Evolutionary conservation across 2,113 vertebrate species (phyloP).

Genomic region (Callipepla californica): DNA sequence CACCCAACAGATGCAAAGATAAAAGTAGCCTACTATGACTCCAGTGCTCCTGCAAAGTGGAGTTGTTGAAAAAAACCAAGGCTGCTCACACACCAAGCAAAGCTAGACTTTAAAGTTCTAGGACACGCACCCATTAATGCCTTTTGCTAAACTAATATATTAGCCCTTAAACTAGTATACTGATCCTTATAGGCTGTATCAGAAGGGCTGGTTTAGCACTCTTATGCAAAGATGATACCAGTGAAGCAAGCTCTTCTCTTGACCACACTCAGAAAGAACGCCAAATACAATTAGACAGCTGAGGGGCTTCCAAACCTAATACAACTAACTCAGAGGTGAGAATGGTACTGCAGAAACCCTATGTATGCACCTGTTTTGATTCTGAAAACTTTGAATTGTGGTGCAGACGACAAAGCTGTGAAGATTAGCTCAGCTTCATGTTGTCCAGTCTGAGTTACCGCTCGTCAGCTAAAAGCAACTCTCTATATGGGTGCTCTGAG

Average conservation of each 20-base stretch:
- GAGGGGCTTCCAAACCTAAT: not conserved
- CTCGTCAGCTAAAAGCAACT: not conserved
- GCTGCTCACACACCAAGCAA: no score
- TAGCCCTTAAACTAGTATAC: no score
- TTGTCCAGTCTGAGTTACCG: not conserved
- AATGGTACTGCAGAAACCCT: not conserved
- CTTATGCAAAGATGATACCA: not conserved
- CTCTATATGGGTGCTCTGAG: rapidly evolving
- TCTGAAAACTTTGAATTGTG: not conserved
- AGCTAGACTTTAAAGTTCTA: no score
- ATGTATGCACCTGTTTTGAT: rapidly evolving
- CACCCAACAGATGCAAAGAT: no score
- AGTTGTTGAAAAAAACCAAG: no score
- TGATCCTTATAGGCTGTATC: no score
- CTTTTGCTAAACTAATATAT: no score
- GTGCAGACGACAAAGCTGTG: not conserved
- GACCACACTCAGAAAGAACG: not conserved
- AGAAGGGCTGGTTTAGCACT: no score
- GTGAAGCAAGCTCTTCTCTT: not conserved
- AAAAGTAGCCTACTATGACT: no score
- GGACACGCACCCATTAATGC: no score
- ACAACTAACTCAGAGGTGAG: not conserved
- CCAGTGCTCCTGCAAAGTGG: no score
- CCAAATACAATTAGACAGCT: not conserved
- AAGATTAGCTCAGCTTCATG: not conserved